Evolutionary conservation across 2,888 invertebrate species (phyloP).

Genomic region (Pecten maximus): DNA sequence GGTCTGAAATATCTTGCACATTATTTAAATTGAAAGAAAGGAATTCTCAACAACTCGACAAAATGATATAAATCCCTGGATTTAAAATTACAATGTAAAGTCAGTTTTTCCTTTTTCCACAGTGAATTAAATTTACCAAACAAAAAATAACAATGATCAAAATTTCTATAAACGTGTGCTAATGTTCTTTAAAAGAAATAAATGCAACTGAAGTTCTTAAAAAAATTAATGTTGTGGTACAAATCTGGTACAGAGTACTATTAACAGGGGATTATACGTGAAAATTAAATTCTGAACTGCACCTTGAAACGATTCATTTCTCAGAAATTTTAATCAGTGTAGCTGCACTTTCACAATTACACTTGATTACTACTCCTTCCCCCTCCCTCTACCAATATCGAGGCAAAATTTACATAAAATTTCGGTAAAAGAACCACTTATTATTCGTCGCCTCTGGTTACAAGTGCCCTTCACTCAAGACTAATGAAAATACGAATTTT

Average conservation of each 20-base stretch:
- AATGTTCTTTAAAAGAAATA: background rate
- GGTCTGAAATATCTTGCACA: no score
- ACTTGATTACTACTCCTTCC: background rate
- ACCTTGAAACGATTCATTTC: background rate
- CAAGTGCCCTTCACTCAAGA: background rate
- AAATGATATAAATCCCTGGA: no score
- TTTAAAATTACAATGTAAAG: no score
- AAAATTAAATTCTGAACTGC: conserved; percentile 19
- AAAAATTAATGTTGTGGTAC: background rate
- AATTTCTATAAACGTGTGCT: background rate
- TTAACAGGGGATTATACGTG: background rate
- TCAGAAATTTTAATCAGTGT: background rate
- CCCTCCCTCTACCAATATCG: background rate
- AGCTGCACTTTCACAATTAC: background rate
- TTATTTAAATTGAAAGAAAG: no score
- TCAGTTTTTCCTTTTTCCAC: no score
- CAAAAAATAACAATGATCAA: background rate
- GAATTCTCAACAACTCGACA: no score
- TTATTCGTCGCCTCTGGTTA: background rate
- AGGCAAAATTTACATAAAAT: conserved; percentile 9
- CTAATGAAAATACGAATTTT: background rate
- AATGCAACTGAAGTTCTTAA: background rate
- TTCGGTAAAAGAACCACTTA: background rate
- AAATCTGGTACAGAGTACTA: background rate
- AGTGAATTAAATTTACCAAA: no score